Conservation (phyloP, 2,888 invertebrate genomes). For the Heliconius ismenius region DNA sequence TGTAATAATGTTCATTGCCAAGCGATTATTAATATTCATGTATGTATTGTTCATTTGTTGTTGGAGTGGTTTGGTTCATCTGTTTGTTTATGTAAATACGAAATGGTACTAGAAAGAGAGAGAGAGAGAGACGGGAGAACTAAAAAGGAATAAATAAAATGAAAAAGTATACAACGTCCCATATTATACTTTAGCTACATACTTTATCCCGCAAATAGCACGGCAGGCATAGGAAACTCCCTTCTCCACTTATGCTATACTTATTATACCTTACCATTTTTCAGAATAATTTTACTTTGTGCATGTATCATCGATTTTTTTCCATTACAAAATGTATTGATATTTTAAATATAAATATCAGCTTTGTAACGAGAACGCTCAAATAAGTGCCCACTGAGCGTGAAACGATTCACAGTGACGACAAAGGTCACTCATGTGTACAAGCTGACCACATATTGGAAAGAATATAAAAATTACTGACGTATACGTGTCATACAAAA, state of each 20-base stretch:
- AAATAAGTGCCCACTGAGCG: conserved; percentile 64
- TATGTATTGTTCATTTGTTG: not conserved
- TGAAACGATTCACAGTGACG: conserved; percentile 60
- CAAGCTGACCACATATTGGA: conserved; percentile 54
- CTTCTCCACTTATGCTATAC: not conserved
- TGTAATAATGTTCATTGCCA: conserved; percentile 32
- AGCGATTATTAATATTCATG: conserved; percentile 5
- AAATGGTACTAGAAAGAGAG: not conserved
- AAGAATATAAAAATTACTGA: conserved; percentile 53
- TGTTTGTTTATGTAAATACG: not conserved
- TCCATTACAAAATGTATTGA: conserved; percentile 42
- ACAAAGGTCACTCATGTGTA: conserved; percentile 63
- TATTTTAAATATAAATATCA: conserved; percentile 52
- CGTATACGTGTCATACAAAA: not conserved
- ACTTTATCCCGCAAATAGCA: too few relatives aligned
- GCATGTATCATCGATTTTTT: conserved; percentile 14
- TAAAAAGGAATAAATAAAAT: not conserved
- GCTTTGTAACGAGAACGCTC: conserved; percentile 58
- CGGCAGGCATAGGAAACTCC: not conserved
- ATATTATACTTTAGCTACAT: not conserved
- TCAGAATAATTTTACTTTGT: not conserved
- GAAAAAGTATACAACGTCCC: not conserved
- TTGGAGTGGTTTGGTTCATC: not conserved
- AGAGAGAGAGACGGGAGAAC: not conserved
- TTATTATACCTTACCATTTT: too few relatives aligned